A percentile compares a stretch with the other conserved stretches of the same genome.
phyloP scores from a whole-genome alignment of 2,888 invertebrate genomes.

The Priocnemis perturbator region DNA sequence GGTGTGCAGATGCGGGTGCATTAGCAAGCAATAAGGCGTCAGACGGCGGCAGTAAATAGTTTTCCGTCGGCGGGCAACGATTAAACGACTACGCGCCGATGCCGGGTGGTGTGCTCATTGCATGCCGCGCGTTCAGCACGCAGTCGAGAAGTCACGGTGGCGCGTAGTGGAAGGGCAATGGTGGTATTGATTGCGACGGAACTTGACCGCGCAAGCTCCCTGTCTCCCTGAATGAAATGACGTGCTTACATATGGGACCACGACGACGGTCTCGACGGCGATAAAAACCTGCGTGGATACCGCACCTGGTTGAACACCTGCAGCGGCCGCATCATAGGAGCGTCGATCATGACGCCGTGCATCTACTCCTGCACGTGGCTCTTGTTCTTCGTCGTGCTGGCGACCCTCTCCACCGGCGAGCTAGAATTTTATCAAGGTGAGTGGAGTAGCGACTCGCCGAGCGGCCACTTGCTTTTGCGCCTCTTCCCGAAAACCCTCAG shows the following conservation, averaged over 20 bases:
- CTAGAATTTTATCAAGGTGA: conserved; percentile 69
- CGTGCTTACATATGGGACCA: conserved; percentile 67
- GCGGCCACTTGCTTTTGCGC: not conserved
- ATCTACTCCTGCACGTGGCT: conserved; percentile 47
- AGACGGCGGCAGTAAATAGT: too few species aligned
- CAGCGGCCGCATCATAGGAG: conserved; percentile 18
- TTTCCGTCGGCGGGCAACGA: too few species aligned
- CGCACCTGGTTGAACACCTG: conserved; percentile 45
- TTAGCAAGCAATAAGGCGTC: too few species aligned
- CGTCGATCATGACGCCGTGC: conserved; percentile 46
- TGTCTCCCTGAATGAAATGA: conserved; percentile 65
- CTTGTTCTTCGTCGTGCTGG: conserved; percentile 57
- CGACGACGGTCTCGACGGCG: conserved; percentile 43
- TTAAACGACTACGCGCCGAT: too few species aligned
- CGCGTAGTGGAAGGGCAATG: conserved; percentile 32
- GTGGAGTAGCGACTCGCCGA: conserved; percentile 27
- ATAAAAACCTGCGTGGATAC: conserved; percentile 47
- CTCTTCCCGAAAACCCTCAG: not conserved
- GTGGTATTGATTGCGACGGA: conserved; percentile 59
- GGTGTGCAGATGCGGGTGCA: too few species aligned
- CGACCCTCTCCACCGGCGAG: conserved; percentile 61
- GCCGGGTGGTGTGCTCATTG: too few species aligned
- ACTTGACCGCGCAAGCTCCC: conserved; percentile 68
- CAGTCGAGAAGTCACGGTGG: too few species aligned
- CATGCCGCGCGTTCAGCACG: too few species aligned